Conservation (phyloP, 2,113 vertebrate genomes). For the Phyllopteryx taeniolatus region DNA sequence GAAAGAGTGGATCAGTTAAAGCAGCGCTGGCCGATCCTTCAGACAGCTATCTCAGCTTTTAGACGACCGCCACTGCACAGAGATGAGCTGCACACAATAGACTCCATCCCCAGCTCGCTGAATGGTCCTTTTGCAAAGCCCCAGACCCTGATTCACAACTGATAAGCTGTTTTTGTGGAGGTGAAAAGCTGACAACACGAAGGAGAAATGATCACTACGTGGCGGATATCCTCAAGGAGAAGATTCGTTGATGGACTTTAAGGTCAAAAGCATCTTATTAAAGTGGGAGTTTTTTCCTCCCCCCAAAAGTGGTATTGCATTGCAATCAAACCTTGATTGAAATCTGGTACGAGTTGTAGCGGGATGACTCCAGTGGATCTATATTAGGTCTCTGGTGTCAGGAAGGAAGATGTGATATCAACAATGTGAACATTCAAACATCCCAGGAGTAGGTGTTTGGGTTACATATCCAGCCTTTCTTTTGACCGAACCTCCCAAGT, state of each 20-base stretch:
- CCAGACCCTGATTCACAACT: conserved; percentile 30
- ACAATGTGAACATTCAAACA: conserved; percentile 52
- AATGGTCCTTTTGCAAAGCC: conserved; percentile 49
- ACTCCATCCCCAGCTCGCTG: conserved; percentile 21
- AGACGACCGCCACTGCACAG: conserved; percentile 36
- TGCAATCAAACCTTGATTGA: conserved; percentile 52
- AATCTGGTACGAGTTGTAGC: conserved; percentile 47
- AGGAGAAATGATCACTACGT: not conserved
- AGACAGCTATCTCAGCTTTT: conserved; percentile 46
- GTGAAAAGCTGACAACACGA: conserved; percentile 5
- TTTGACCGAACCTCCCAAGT: conserved; percentile 64
- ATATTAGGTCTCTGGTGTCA: conserved; percentile 55
- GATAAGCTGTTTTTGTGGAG: conserved; percentile 35
- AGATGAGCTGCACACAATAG: conserved; percentile 32
- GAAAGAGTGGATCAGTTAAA: conserved; percentile 51
- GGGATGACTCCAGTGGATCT: conserved; percentile 53
- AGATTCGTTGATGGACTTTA: conserved; percentile 24
- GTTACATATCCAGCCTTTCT: conserved; percentile 65
- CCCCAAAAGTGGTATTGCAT: conserved; percentile 32
- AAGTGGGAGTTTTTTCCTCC: conserved; percentile 16
- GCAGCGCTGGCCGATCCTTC: conserved; percentile 40
- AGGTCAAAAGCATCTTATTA: conserved; percentile 36
- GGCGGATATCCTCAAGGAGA: conserved; percentile 9
- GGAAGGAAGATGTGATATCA: conserved; percentile 47
- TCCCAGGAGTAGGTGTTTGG: conserved; percentile 56